phyloP scores from a whole-genome alignment of 1,140 invertebrate genomes.

The Microplitis mediator region DNA sequence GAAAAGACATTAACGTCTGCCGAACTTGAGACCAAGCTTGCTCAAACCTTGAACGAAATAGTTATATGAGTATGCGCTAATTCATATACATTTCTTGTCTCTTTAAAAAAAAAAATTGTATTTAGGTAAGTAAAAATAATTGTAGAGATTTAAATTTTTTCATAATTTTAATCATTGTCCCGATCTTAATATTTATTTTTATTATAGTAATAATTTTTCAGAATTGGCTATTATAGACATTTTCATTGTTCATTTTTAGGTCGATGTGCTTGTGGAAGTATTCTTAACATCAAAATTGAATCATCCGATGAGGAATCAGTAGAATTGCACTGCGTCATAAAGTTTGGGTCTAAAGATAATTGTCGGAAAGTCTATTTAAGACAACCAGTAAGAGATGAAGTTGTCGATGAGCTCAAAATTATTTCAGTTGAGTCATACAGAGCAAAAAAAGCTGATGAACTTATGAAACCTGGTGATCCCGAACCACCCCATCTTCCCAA shows the following conservation, averaged over 20 bases:
- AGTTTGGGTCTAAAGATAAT: not conserved
- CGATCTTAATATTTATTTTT: not conserved
- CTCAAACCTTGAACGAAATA: no score
- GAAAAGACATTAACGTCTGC: no score
- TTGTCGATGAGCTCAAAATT: not conserved
- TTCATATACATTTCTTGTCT: no score
- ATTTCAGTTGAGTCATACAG: not conserved
- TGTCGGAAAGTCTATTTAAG: not conserved
- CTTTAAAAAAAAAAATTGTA: no score
- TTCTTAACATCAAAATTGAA: not conserved
- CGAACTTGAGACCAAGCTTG: no score
- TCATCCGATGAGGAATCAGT: not conserved
- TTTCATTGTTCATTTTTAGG: not conserved
- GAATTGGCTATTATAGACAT: no score
- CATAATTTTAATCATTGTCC: no score
- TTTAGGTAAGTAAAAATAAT: no score
- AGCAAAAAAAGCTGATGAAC: slow-evolving; percentile 6
- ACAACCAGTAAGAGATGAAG: not conserved
- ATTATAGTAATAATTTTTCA: not conserved
- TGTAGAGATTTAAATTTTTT: no score
- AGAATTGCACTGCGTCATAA: not conserved
- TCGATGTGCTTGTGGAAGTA: not conserved
- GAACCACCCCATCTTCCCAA: slow-evolving; percentile 7
- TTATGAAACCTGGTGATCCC: slow-evolving; percentile 1
- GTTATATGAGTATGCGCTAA: no score